Evolutionary conservation across 23 tunicate genomes (phyloP), one percentile per base, ranked within the genome.

Genomic region (Diplosoma virens): DNA sequence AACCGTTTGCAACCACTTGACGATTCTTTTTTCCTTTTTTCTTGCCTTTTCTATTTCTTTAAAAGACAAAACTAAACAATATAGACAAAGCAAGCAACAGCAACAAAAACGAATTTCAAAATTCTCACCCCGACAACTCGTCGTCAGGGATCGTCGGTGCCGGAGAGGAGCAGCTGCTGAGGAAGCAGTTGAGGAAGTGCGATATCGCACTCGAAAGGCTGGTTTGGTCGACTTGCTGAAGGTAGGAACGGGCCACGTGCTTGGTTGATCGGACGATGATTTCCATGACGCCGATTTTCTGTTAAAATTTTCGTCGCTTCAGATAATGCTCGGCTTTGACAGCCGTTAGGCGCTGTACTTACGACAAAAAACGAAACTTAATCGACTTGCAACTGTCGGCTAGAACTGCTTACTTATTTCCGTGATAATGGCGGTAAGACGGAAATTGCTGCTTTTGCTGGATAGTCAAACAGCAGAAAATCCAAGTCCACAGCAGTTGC

Each of bases 121-220:
- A 9, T 3, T 16, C 74, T 37, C 52, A 88, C 97, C 84, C 79
- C 0, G 55, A 37, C 30, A 84, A 36, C 76, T 84, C 90, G 30
- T 93, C 93, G 6, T 93, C 88, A 34, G 85, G 79, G 16, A 79
- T 14, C 11, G 35, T 73, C 14, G 94, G 88, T 1, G 32, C 23
- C 0, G 84, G 86, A 24, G 73, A 6, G 21, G 93, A 33, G 46
- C 72, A 82, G 32, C 92, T 75, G 24, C 83, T 59, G 26, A 93
- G 47, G 52, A 93, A 71, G 75, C 98, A 93, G 76, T 87, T 93
- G 71, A 93, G 79, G 67, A 93, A 87, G 81, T 93, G 94, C 0
- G 89, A 81, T 21, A 87, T 71, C 20, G 94, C 94, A 9, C 86
- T 59, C 0, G 84, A 76, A 31, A 87, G 36, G 45, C 77, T 37